phyloP scores from a whole-genome alignment of 2,888 invertebrate species.

The Cosmorhoe ocellata region DNA sequence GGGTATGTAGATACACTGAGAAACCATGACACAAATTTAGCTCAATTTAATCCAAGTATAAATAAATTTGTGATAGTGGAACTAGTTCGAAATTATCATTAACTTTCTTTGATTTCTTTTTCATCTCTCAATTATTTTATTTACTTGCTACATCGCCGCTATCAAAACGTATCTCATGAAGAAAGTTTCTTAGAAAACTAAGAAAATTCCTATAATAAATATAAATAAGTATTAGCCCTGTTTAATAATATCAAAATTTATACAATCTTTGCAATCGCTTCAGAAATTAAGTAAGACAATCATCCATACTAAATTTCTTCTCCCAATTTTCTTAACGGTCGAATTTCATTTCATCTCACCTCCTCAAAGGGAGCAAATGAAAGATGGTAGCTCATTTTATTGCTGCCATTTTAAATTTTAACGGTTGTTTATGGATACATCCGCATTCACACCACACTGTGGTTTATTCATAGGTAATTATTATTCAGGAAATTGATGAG shows the following conservation, averaged over 20 bases:
- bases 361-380: slow-evolving; percentile 44
- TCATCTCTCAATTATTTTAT: too few species aligned
- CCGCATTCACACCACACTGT: not conserved
- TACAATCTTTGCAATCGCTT: not conserved
- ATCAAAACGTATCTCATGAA: not conserved
- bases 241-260: too few species aligned
- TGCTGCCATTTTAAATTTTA: slow-evolving; percentile 46
- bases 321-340: slow-evolving; percentile 31
- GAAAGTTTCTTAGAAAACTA: too few species aligned
- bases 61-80: too few species aligned
- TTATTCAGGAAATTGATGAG: too few species aligned
- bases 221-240: too few species aligned
- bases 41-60: too few species aligned
- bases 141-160: too few species aligned
- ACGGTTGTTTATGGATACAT: slow-evolving; percentile 34
- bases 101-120: too few species aligned
- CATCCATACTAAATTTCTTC: slow-evolving; percentile 9
- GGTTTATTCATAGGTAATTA: too few species aligned
- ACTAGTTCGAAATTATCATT: too few species aligned
- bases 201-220: too few species aligned
- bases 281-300: slow-evolving; percentile 3
- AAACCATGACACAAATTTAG: not conserved
- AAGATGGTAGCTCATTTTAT: slow-evolving; percentile 45
- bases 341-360: slow-evolving; percentile 44
- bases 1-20: not conserved